Evolutionary conservation across 2,113 vertebrate species (phyloP), one percentile per base, ranked within the genome.

Genomic region (Isichthys henryi): DNA sequence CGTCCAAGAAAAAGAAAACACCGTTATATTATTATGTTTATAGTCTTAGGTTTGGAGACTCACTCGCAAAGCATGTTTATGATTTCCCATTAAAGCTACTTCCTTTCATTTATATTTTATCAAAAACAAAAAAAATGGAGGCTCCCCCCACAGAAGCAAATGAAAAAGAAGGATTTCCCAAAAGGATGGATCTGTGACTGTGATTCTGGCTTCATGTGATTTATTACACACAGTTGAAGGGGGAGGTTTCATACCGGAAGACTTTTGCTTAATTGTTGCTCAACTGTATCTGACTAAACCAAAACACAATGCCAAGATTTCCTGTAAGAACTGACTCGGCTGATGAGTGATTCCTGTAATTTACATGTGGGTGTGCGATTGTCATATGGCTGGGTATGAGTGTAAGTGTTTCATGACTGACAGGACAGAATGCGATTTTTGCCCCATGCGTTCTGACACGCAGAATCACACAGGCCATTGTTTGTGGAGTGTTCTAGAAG

Each of bases 331-430:
- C 89, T 86, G 93, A 91, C 83, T 93, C 43, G 94, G 93, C 94
- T 93, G 91, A 92, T 93, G 87, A 77, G 92, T 77, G 94, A 93
- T 96, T 97, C 96, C 95, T 92, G 96, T 96, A 96, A 97, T 96
- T 96, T 96, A 95, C 95, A 94, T 93, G 96, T 96, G 97, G 96
- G 96, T 91, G 96, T 94, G 95, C 93, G 95, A 93, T 95, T 96
- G 96, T 95, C 95, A 31, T 95, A 95, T 94, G 94, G 95, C 96
- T 95, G 95, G 95, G 97, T 96, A 94, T 95, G 93, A 92, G 94
- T 94, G 87, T 94, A 93, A 95, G 94, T 95, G 94, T 95, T 95
- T 95, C 94, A 93, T 95, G 94, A 94, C 93, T 96, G 96, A 96
- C 95, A 94, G 94, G 95, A 96, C 95, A 92, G 88, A 84, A 94